phyloP scores from a whole-genome alignment of 2,888 invertebrate species.

The Microdon myrmicae region DNA sequence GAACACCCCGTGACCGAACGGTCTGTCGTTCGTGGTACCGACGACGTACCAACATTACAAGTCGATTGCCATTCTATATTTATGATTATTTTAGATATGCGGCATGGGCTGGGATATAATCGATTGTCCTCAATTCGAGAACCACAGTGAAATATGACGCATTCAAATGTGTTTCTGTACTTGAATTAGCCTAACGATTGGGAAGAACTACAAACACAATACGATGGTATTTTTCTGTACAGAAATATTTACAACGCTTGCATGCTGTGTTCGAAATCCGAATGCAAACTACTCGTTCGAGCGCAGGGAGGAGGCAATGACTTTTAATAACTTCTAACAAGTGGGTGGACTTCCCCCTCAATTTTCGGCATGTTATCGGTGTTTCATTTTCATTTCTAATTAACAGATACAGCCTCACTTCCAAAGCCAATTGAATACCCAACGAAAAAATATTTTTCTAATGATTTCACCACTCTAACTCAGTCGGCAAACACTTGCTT shows the following conservation, averaged over 20 bases:
- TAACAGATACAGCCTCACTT: constrained; percentile 28
- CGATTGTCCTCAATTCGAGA: constrained; percentile 48
- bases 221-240: constrained; percentile 9
- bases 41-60: no score
- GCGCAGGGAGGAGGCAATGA: not conserved
- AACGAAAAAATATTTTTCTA: constrained; percentile 30
- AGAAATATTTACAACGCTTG: constrained; percentile 1
- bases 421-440: constrained; percentile 3
- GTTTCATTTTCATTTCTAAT: constrained; percentile 25
- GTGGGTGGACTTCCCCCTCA: constrained; percentile 36
- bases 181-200: constrained; percentile 37
- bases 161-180: constrained; percentile 15
- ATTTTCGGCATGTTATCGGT: not conserved
- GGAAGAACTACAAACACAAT: constrained; percentile 5
- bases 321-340: constrained; percentile 23
- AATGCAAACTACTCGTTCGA: constrained; percentile 19
- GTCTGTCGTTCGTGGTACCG: no score
- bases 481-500: constrained; percentile 48
- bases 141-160: constrained; percentile 40
- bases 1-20: constrained; percentile 18
- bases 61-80: constrained; percentile 10
- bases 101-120: constrained; percentile 21
- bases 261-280: constrained; percentile 14
- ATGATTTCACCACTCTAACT: constrained; percentile 47
- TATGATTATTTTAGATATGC: constrained; percentile 12